A percentile compares a stretch with the other conserved stretches of the same genome.
Conservation (phyloP, 1,140 invertebrate species). For the Andrena cerasifolii region DNA sequence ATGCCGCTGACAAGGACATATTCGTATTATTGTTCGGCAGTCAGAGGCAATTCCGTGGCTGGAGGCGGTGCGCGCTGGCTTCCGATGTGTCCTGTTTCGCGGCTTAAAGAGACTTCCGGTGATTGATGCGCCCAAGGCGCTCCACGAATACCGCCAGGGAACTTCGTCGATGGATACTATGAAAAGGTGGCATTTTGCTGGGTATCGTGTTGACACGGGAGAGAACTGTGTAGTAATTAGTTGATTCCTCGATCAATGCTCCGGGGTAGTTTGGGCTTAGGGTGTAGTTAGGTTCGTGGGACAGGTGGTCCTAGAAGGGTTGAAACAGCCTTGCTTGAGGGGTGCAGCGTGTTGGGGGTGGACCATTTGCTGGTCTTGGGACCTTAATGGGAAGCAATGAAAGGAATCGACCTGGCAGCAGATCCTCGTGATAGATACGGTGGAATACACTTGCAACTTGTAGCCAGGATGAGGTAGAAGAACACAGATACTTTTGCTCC, state of each 20-base stretch:
- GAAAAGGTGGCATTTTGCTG: background rate
- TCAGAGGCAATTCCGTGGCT: slow-evolving; percentile 11
- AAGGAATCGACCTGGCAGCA: too few relatives aligned
- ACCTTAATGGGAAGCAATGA: too few relatives aligned
- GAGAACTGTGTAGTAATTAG: background rate
- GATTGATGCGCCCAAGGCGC: slow-evolving; percentile 14
- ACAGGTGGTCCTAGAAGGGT: too few relatives aligned
- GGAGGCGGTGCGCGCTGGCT: background rate
- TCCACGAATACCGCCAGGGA: background rate
- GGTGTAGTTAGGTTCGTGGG: too few relatives aligned
- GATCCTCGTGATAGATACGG: too few relatives aligned
- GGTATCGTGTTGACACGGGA: background rate
- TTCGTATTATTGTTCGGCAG: slow-evolving; percentile 49
- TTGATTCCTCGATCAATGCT: background rate
- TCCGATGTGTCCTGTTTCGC: slow-evolving; percentile 4
- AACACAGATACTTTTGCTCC: too few relatives aligned
- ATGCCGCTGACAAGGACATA: slow-evolving; percentile 62
- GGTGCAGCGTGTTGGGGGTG: too few relatives aligned
- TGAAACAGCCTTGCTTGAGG: too few relatives aligned
- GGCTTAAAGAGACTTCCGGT: slow-evolving; percentile 8
- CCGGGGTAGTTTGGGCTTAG: too few relatives aligned
- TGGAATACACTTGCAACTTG: too few relatives aligned
- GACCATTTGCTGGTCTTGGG: too few relatives aligned
- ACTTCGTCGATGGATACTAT: background rate
- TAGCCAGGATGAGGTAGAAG: too few relatives aligned